Evolutionary conservation across 2,797 vertebrate genomes (phyloP).

Genomic region (Acanthopagrus latus): DNA sequence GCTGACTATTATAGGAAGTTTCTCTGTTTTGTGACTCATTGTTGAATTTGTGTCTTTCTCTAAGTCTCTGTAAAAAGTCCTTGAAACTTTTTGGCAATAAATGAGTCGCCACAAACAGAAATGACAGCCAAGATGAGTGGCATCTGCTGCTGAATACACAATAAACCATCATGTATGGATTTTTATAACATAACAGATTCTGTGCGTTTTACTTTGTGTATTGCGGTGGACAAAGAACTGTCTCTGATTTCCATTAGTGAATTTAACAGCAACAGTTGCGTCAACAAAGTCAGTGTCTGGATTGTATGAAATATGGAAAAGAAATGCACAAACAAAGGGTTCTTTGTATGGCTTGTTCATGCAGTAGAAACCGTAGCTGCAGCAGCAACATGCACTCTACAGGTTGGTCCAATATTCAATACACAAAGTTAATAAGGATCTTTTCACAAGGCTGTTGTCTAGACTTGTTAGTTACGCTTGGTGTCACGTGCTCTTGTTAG

Average conservation of each 20-base stretch:
- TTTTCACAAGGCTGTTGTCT: constrained; percentile 15
- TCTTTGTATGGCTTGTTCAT: neutral
- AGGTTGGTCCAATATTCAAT: neutral
- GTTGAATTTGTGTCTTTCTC: neutral
- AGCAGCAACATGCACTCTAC: neutral
- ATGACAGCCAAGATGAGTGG: neutral
- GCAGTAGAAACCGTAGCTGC: constrained; percentile 1
- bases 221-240: neutral
- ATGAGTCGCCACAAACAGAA: neutral
- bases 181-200: neutral
- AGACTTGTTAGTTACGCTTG: constrained; percentile 39
- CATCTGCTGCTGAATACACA: neutral
- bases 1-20: neutral
- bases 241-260: too few relatives aligned
- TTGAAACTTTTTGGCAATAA: neutral
- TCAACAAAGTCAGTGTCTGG: too few relatives aligned
- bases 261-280: too few relatives aligned
- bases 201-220: neutral
- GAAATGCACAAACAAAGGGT: too few relatives aligned
- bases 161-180: neutral
- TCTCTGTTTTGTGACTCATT: neutral
- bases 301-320: too few relatives aligned
- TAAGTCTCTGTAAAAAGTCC: neutral
- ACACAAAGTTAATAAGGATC: constrained; percentile 21
- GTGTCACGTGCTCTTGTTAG: constrained; percentile 28